Evolutionary conservation across 2,113 vertebrate genomes (phyloP).

Genomic region (Salminus brasiliensis): DNA sequence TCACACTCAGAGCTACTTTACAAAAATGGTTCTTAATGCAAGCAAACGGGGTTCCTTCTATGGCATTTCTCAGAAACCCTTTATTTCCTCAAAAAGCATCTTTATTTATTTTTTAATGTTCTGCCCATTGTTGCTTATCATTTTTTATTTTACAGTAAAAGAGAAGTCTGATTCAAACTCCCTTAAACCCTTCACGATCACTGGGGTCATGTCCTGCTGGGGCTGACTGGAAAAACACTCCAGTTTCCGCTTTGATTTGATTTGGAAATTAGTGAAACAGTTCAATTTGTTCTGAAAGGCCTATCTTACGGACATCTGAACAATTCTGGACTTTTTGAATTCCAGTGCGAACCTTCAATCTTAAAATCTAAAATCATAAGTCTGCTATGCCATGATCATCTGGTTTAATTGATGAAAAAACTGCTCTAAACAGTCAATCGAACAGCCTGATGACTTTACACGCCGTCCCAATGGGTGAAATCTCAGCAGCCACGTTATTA

Average conservation of each 20-base stretch:
- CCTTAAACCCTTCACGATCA: neutral
- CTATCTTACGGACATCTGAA: neutral
- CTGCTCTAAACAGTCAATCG: neutral
- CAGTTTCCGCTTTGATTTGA: neutral
- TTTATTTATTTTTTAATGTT: too few relatives aligned
- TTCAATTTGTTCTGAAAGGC: slow-evolving; percentile 1
- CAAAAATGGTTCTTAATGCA: too few relatives aligned
- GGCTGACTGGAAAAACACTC: neutral
- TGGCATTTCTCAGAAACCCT: too few relatives aligned
- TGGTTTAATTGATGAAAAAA: neutral
- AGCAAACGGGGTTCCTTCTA: too few relatives aligned
- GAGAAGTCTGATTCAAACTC: neutral
- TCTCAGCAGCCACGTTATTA: slow-evolving; percentile 7
- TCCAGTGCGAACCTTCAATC: slow-evolving; percentile 24
- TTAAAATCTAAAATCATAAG: neutral
- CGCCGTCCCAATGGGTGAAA: slow-evolving; percentile 12
- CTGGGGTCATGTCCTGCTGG: slow-evolving; percentile 2
- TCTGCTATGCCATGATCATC: neutral
- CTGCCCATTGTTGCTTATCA: too few relatives aligned
- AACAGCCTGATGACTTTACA: neutral
- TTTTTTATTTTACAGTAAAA: slow-evolving; percentile 5
- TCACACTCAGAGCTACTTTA: too few relatives aligned
- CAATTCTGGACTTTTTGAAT: slow-evolving; percentile 28
- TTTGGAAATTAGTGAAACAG: slow-evolving; percentile 16
- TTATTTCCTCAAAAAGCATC: too few relatives aligned